A percentile compares a stretch with the other conserved stretches of the same genome.
These are phyloP conservation scores for Nomada hirtipes DNA, from an alignment of 2,888 invertebrate genomes.

Conservation along the genomic window DNA sequence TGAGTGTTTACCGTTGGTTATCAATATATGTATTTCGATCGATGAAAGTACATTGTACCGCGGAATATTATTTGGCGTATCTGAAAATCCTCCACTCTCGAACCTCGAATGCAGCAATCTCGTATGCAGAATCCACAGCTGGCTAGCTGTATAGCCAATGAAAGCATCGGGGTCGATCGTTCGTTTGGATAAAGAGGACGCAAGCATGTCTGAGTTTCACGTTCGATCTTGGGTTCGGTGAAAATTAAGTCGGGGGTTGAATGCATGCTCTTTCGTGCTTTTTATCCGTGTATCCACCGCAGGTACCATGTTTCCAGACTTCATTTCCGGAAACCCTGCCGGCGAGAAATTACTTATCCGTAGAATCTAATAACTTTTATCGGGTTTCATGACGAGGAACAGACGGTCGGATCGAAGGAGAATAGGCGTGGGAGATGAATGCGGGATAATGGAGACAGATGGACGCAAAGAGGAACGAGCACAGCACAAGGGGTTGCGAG, in stretches of 20 bases:
- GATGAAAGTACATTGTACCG: too few relatives aligned
- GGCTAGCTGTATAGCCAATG: background rate
- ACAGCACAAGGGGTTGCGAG: background rate
- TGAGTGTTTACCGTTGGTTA: too few relatives aligned
- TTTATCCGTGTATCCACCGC: constrained; percentile 22
- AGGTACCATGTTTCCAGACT: constrained; percentile 32
- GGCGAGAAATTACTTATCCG: constrained; percentile 57
- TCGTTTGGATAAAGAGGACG: constrained; percentile 8
- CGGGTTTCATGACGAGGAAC: constrained; percentile 45
- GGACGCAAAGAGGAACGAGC: constrained; percentile 26
- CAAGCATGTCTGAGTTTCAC: background rate
- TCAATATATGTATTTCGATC: too few relatives aligned
- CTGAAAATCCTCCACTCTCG: background rate
- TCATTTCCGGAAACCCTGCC: constrained; percentile 55
- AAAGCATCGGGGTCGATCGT: constrained; percentile 32
- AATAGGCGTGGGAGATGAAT: constrained; percentile 49
- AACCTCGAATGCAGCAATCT: background rate
- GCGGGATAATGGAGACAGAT: constrained; percentile 54
- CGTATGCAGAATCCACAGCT: constrained; percentile 6
- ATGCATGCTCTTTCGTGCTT: background rate
- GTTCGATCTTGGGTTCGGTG: background rate
- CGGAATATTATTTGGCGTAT: too few relatives aligned
- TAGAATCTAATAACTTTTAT: constrained; percentile 69
- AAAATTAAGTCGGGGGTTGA: background rate
- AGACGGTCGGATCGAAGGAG: constrained; percentile 28